Evolutionary conservation across 2,888 invertebrate species (phyloP), one percentile per base, ranked within the genome.

Genomic region (Prionchulus punctatus): DNA sequence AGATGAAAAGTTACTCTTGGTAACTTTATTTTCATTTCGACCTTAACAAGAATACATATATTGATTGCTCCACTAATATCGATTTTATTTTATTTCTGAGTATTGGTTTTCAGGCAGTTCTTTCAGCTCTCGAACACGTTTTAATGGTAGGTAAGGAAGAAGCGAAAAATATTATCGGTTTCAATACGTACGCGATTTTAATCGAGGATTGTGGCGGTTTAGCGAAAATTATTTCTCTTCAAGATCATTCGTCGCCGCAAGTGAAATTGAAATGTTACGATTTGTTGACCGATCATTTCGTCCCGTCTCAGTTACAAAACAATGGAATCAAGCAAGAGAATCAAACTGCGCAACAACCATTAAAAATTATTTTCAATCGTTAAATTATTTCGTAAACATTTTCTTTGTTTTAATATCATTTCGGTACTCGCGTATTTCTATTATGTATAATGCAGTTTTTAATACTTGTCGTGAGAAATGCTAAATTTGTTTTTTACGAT

Each of bases 181-280:
- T 7, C 12, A 45, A 45, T 23, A 23, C 23, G 4, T 45, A 45
- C 45, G 45, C 12, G 23, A 45, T 45, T 23, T 23, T 45, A 4
- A 45, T 45, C 12, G 45, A 45, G 23, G 45, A 45, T n/a, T 45
- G 45, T 23, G 45, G 45, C 12, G 45, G 45, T 45, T 45, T 45
- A 23, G 45, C 12, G 23, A 45, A 45, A 45, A n/a, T 45, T 45
- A n/a, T 45, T 7, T 45, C 18, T 7, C 23, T 45, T 4, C 12
- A 45, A 45, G 23, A 45, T 12, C 45, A 45, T 23, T 4, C 12
- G 23, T 12, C 45, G 18, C 12, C 18, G 4, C 7, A 12, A 12
- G 23, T 45, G 4, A 12, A 23, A n/a, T 45, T 23, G 12, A 23
- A 12, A n/a, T 45, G 45, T 23, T 45, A 45, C 45, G 45, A 45